phyloP scores from a whole-genome alignment of 1,140 invertebrate species.

The Vanessa atalanta region DNA sequence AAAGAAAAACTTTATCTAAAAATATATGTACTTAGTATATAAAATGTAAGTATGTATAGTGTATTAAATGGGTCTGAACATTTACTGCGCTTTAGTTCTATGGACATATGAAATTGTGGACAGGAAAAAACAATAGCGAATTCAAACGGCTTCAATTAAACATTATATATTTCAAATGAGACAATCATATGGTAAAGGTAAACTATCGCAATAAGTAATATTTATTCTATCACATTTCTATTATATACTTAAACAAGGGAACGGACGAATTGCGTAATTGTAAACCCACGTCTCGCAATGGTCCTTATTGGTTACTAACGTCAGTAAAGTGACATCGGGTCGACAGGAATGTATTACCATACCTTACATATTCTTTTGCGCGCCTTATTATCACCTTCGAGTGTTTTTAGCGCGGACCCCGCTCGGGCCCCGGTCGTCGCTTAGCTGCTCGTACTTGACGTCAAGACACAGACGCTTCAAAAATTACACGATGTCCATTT shows the following conservation, averaged over 20 bases:
- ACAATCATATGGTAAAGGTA: too few species aligned
- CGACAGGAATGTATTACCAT: conserved; percentile 20
- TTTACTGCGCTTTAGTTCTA: too few species aligned
- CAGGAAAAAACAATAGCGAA: too few species aligned
- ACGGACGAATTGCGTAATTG: not conserved
- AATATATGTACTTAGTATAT: too few species aligned
- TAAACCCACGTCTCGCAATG: not conserved
- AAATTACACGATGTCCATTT: conserved; percentile 28
- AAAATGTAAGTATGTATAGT: too few species aligned
- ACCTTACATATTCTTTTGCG: conserved; percentile 40
- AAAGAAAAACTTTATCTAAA: too few species aligned
- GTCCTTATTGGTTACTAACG: not conserved
- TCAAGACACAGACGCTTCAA: conserved; percentile 37
- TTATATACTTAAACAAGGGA: not conserved
- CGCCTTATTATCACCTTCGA: conserved; percentile 49
- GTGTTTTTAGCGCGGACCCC: conserved; percentile 30
- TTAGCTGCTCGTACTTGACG: conserved; percentile 39
- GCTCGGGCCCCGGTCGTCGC: conserved; percentile 33
- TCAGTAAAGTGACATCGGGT: conserved; percentile 10
- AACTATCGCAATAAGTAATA: too few species aligned
- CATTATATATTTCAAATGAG: too few species aligned
- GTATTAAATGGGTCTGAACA: too few species aligned
- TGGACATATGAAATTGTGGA: too few species aligned
- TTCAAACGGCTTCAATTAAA: too few species aligned
- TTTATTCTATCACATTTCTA: too few species aligned